Evolutionary conservation across 2,113 vertebrate species (phyloP), one percentile per base, ranked within the genome.

Genomic region (Natator depressus): DNA sequence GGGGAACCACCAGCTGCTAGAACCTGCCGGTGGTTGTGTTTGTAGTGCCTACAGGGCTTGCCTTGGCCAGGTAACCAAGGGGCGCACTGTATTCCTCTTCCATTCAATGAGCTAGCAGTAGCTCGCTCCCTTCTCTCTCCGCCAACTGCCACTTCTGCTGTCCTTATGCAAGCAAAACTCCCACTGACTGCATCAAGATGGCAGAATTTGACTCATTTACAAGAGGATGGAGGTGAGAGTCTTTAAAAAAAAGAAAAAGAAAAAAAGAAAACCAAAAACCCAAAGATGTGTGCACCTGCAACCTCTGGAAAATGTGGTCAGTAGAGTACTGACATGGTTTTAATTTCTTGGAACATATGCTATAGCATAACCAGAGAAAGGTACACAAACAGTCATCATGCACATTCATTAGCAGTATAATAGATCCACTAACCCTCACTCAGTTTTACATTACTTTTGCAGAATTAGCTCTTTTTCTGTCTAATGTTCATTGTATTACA

Each of bases 301-400:
- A 5, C 19, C 35, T 8, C 25, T 5, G 27, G 35, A 80, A 51
- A 53, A 5, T 10, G 10, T 0, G 4, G 16, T 5, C 51, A 31
- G 0, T 38, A 1, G 5, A 3, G 31, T 1, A 29, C 38, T 10
- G 3, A 4, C 1, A 2, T 29, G 29, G 17, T 1, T 29, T 46
- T 35, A 49, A 0, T 0, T 89, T 86, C 22, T 72, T 50, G 22
- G 38, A 85, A 65, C 0, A 25, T 17, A 80, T 82, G 55, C 82
- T 8, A 22, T 3, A 19, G 14, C 12, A 46, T 4, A 31, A 10
- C 42, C 0, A 38, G 4, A 22, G 46, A 42, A 46, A 8, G 17
- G 17, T 11, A 10, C 2, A 3, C 27, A 1, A 1, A 4, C 89
- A 83, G 25, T 20, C 2, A 0, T 47, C 2, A 1, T 22, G 5